Conservation (phyloP, 2,888 invertebrate species). For the Amphipyra berbera region DNA sequence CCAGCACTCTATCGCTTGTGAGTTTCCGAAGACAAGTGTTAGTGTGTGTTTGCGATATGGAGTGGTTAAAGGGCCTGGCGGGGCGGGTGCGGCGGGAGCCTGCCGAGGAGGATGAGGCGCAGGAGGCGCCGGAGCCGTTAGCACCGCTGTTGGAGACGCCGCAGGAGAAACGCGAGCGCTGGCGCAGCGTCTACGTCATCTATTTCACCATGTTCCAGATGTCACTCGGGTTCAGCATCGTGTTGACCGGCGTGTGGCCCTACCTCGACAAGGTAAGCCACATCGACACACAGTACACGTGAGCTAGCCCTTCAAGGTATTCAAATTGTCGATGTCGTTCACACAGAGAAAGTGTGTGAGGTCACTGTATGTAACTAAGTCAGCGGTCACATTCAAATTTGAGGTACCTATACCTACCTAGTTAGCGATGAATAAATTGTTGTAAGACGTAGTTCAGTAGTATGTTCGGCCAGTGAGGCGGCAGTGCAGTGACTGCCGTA, state of each 20-base stretch:
- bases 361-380: background rate
- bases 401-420: too few relatives aligned
- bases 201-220: slow-evolving; percentile 97
- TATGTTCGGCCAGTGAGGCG: too few relatives aligned
- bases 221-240: slow-evolving; percentile 96
- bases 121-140: slow-evolving; percentile 18
- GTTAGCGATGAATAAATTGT: too few relatives aligned
- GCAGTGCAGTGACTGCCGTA: too few relatives aligned
- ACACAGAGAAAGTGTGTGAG: slow-evolving; percentile 29
- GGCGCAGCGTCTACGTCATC: slow-evolving; percentile 94
- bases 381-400: background rate
- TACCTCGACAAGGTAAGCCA: slow-evolving; percentile 94
- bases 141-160: slow-evolving; percentile 90
- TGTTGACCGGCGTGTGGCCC: slow-evolving; percentile 96
- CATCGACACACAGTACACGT: too few relatives aligned
- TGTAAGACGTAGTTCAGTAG: too few relatives aligned
- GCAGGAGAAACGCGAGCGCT: slow-evolving; percentile 92
- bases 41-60: slow-evolving; percentile 63
- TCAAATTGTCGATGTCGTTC: slow-evolving; percentile 1
- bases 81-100: slow-evolving; percentile 56
- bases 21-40: slow-evolving; percentile 29
- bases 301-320: slow-evolving; percentile 19
- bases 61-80: slow-evolving; percentile 72
- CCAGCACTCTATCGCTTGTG: slow-evolving; percentile 1
- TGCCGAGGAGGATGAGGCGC: slow-evolving; percentile 29